A percentile compares a stretch with the other conserved stretches of the same genome.
Evolutionary conservation across 2,888 invertebrate genomes (phyloP).

Genomic region (Ecdyonurus torrentis): DNA sequence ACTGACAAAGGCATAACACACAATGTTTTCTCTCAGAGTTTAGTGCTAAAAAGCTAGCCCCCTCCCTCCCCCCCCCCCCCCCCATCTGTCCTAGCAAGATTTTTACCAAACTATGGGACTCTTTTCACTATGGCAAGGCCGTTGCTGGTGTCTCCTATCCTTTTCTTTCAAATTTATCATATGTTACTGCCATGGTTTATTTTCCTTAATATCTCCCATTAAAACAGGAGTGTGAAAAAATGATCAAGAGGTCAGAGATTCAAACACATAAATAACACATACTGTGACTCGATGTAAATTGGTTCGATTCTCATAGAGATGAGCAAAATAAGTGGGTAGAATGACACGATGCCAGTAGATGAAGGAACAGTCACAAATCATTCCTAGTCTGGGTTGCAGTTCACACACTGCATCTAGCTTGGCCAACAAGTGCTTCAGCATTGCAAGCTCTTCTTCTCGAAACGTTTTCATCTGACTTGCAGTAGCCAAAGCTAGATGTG

Average conservation of each 20-base stretch:
- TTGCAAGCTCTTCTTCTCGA: slow-evolving; percentile 43
- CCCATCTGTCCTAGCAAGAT: too few species aligned
- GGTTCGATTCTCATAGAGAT: slow-evolving; percentile 45
- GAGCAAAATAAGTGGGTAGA: slow-evolving; percentile 56
- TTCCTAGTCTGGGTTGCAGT: slow-evolving; percentile 37
- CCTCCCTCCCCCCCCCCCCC: background rate
- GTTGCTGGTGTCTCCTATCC: too few species aligned
- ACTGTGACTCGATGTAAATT: slow-evolving; percentile 45
- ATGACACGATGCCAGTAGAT: slow-evolving; percentile 67
- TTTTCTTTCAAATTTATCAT: too few species aligned
- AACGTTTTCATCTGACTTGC: slow-evolving; percentile 41
- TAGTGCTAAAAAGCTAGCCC: background rate
- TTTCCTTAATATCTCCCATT: too few species aligned
- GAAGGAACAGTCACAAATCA: slow-evolving; percentile 55
- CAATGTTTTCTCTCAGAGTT: background rate
- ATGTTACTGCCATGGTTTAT: too few species aligned
- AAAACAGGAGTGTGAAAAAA: too few species aligned
- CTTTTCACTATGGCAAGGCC: too few species aligned
- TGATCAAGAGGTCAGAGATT: too few species aligned
- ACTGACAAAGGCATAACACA: too few species aligned
- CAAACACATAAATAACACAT: too few species aligned
- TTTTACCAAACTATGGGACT: too few species aligned
- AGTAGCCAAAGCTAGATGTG: slow-evolving; percentile 49
- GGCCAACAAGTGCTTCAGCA: slow-evolving; percentile 41
- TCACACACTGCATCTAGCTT: slow-evolving; percentile 46